Conservation (phyloP, 1,140 invertebrate genomes). For the Panagrolaimus sp. region DNA sequence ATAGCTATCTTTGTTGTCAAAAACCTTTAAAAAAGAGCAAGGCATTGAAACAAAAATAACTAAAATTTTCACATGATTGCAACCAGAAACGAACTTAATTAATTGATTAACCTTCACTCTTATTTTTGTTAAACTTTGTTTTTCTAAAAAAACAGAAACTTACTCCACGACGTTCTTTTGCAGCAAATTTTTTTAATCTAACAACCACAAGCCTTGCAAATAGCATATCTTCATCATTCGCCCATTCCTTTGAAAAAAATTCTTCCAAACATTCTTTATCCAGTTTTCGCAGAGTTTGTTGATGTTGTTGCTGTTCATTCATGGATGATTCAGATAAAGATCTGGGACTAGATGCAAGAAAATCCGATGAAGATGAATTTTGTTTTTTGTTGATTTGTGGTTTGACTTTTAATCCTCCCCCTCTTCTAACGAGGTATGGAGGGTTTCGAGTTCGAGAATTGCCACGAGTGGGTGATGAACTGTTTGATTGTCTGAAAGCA, state of each 20-base stretch:
- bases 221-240: slow-evolving; percentile 41
- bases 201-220: slow-evolving; percentile 49
- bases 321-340: background rate
- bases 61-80: background rate
- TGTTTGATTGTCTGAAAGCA: background rate
- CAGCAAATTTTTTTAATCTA: slow-evolving; percentile 40
- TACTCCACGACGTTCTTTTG: slow-evolving; percentile 38
- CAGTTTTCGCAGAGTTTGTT: background rate
- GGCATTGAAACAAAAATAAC: slow-evolving; percentile 12
- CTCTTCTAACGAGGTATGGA: slow-evolving; percentile 28
- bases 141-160: slow-evolving; percentile 14
- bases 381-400: background rate
- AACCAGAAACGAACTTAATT: too few relatives aligned
- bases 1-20: too few relatives aligned
- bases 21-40: too few relatives aligned
- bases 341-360: background rate
- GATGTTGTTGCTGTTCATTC: background rate
- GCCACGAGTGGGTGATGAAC: background rate
- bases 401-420: slow-evolving; percentile 8
- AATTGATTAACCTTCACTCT: too few relatives aligned
- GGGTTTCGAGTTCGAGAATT: slow-evolving; percentile 22
- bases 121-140: too few relatives aligned
- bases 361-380: background rate
- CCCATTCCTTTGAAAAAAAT: slow-evolving; percentile 10
- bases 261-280: too few relatives aligned